These are phyloP conservation scores for Anolis sagrei DNA, from an alignment of 2,113 vertebrate species.

Conservation along the genomic window DNA sequence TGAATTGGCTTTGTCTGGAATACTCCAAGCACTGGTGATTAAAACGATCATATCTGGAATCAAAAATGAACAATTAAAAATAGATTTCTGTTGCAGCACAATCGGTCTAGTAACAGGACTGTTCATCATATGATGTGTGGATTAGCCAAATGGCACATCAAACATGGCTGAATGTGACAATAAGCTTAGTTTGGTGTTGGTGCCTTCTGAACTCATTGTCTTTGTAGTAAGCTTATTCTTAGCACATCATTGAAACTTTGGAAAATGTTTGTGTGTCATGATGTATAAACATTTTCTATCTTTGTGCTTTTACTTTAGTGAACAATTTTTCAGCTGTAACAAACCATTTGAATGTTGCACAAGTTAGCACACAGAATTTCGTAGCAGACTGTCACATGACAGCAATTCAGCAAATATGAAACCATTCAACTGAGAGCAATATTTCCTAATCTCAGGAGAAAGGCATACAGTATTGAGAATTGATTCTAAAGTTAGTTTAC, in stretches of 20 bases:
- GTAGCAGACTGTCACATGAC: slow-evolving; percentile 57
- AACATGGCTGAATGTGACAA: slow-evolving; percentile 22
- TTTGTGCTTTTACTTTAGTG: slow-evolving; percentile 34
- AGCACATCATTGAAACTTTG: not conserved
- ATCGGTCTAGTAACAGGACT: not conserved
- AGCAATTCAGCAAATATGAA: slow-evolving; percentile 59
- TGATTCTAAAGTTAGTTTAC: slow-evolving; percentile 75
- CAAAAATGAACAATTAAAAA: slow-evolving; percentile 37
- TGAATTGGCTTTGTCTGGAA: slow-evolving; percentile 28
- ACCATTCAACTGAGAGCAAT: slow-evolving; percentile 77
- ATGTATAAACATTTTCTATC: not conserved
- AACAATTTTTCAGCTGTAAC: slow-evolving; percentile 35
- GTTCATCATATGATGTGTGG: not conserved
- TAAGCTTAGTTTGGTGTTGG: not conserved
- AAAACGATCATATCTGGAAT: slow-evolving; percentile 32
- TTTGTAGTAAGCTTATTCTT: not conserved
- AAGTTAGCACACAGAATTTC: slow-evolving; percentile 36
- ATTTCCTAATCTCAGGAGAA: slow-evolving; percentile 78
- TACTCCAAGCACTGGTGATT: slow-evolving; percentile 41
- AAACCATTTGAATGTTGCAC: slow-evolving; percentile 56
- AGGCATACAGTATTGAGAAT: slow-evolving; percentile 71
- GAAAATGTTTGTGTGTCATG: slow-evolving; percentile 18
- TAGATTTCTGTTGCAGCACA: slow-evolving; percentile 19
- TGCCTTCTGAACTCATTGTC: not conserved
- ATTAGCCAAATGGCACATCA: slow-evolving; percentile 12